A percentile compares a stretch with the other conserved stretches of the same genome.
These are phyloP conservation scores for Gerris buenoi DNA, from an alignment of 1,140 invertebrate species.

Conservation along the genomic window DNA sequence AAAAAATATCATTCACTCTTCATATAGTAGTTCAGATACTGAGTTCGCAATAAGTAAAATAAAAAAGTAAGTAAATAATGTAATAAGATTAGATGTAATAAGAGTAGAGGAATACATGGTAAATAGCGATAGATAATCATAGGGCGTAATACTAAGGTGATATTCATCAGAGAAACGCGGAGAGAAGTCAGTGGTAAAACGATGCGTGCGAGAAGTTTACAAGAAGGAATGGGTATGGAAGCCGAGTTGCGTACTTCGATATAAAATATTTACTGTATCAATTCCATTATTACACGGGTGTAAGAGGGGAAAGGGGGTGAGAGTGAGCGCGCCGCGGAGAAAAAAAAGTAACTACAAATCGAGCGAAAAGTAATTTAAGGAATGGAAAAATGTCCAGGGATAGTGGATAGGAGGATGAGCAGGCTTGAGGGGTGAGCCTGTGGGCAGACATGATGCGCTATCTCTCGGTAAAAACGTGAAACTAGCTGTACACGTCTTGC, in stretches of 20 bases:
- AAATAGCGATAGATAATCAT: too few species aligned
- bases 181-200: too few species aligned
- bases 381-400: conserved; percentile 4
- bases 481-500: background rate
- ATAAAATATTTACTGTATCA: conserved; percentile 4
- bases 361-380: conserved; percentile 5
- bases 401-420: too few species aligned
- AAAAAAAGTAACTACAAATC: background rate
- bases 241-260: too few species aligned
- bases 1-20: too few species aligned
- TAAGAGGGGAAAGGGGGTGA: background rate
- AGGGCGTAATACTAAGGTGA: too few species aligned
- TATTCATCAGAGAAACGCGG: too few species aligned
- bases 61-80: too few species aligned
- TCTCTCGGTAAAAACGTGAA: background rate
- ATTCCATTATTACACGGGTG: conserved; percentile 3
- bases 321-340: background rate
- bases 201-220: background rate
- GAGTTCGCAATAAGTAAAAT: too few species aligned
- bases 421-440: background rate
- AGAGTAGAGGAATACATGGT: too few species aligned
- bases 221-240: background rate
- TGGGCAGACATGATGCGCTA: background rate
- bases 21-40: too few species aligned
- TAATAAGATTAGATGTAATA: too few species aligned